Evolutionary conservation across 2,888 invertebrate species (phyloP).

Genomic region (Nemotelus nigrinus): DNA sequence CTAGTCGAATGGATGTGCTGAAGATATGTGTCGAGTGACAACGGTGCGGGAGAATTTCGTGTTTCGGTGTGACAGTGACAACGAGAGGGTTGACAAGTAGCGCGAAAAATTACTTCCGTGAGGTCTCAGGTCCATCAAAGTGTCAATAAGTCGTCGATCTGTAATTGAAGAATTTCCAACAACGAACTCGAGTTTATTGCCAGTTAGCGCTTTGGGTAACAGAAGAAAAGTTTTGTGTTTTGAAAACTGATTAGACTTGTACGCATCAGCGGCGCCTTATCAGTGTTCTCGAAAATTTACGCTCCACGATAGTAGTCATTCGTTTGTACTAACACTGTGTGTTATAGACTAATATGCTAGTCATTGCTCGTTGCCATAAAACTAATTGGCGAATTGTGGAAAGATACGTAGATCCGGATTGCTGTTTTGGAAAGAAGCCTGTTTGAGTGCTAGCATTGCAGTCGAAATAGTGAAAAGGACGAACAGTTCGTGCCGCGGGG

Average conservation of each 20-base stretch:
- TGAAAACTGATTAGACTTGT: constrained; percentile 6
- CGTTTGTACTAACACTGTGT: background rate
- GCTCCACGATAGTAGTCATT: background rate
- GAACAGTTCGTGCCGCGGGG: constrained; percentile 4
- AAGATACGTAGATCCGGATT: constrained; percentile 15
- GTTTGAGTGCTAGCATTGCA: too few relatives aligned
- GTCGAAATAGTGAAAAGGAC: background rate
- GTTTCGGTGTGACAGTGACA: constrained; percentile 16
- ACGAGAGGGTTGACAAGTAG: background rate
- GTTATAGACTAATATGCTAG: constrained; percentile 14
- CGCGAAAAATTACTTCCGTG: background rate
- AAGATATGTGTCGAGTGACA: background rate
- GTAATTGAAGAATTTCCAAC: too few relatives aligned
- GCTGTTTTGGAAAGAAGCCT: background rate
- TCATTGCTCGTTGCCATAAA: background rate
- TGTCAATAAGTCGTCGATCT: background rate
- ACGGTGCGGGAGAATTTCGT: constrained; percentile 18
- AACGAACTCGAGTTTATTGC: too few relatives aligned
- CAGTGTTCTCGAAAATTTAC: constrained; percentile 12
- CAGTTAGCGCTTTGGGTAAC: too few relatives aligned
- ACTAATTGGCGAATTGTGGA: constrained; percentile 20
- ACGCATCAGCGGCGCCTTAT: constrained; percentile 11
- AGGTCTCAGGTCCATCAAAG: constrained; percentile 5
- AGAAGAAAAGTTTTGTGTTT: too few relatives aligned
- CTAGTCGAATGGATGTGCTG: background rate